Evolutionary conservation across 2,888 invertebrate genomes (phyloP).

Genomic region (Dorcus hopei): DNA sequence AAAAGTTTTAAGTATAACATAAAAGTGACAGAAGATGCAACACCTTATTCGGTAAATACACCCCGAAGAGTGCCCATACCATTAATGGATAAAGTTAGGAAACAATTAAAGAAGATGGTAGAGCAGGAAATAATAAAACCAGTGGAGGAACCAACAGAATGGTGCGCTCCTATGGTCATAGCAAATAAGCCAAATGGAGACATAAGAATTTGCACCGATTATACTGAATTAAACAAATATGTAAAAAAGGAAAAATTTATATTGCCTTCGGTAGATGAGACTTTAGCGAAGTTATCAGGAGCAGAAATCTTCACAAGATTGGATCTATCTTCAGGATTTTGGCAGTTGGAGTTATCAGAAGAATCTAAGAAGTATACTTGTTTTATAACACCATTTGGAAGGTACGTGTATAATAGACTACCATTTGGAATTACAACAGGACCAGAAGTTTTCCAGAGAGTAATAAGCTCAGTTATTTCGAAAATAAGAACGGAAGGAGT

Average conservation of each 20-base stretch:
- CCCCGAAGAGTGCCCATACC: constrained; percentile 38
- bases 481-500: neutral
- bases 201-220: constrained; percentile 28
- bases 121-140: constrained; percentile 23
- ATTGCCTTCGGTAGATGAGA: neutral
- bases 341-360: neutral
- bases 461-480: constrained; percentile 11
- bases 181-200: constrained; percentile 22
- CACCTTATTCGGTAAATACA: neutral
- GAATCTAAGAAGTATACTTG: neutral
- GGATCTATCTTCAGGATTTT: neutral
- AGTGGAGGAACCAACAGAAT: constrained; percentile 30
- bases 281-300: no score
- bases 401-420: constrained; percentile 1
- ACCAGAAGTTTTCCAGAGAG: constrained; percentile 1
- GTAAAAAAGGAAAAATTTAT: neutral
- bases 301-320: neutral
- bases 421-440: constrained; percentile 10
- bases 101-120: constrained; percentile 32
- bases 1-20: constrained; percentile 26
- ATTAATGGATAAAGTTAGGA: constrained; percentile 31
- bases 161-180: constrained; percentile 40
- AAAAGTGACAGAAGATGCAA: constrained; percentile 27
- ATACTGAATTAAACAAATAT: neutral
- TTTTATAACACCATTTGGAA: no score